Base-by-base conservation (phyloP, 2,888 invertebrate genomes). In the Endomychus coccineus region DNA sequence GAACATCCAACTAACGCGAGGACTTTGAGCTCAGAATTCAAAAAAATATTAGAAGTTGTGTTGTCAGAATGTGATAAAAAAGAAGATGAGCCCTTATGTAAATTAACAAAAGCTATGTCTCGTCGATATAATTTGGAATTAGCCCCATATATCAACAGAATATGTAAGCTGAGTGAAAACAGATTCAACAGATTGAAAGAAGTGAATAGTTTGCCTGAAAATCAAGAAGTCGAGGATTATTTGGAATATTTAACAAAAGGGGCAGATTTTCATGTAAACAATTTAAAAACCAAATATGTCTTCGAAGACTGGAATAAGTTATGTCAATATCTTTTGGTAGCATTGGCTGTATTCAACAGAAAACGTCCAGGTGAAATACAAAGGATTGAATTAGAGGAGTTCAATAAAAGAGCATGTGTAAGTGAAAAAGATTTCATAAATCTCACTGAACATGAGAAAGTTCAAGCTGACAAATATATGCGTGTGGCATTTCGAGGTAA, bases 301-400 rank as follows among this genome's bases (percentile, higher is more conserved):
- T n/a, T n/a, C n/a, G n/a, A n/a, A n/a, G n/a, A n/a, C n/a, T 27
- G 11, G 27, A 27, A 3, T 3, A 7, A 27, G 3, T 13, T 27
- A 12, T 10, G 3, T 2, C 4, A 27, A 6, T 9, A n/a, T 3
- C 12, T 27, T 3, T 3, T 27, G 13, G 27, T 27, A 11, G n/a
- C n/a, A 12, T 27, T 27, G 6, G 27, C 13, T 11, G 27, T 27
- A 12, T 27, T 27, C 6, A 13, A 27, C 13, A 27, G 27, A 12
- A 27, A 27, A 12, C 27, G 27, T 7, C 12, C 27, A 12, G 27
- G 27, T 3, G 27, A 27, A 11, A 27, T 13, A 3, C 27, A 27
- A 27, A 27, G 27, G 10, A 27, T 27, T 3, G 27, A 27, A 27
- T 12, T 27, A 3, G 27, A n/a, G 13, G 27, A 27, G 10, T 27